These are phyloP conservation scores for Amaurobius ferox DNA, from an alignment of 2,888 invertebrate genomes.

Conservation along the genomic window DNA sequence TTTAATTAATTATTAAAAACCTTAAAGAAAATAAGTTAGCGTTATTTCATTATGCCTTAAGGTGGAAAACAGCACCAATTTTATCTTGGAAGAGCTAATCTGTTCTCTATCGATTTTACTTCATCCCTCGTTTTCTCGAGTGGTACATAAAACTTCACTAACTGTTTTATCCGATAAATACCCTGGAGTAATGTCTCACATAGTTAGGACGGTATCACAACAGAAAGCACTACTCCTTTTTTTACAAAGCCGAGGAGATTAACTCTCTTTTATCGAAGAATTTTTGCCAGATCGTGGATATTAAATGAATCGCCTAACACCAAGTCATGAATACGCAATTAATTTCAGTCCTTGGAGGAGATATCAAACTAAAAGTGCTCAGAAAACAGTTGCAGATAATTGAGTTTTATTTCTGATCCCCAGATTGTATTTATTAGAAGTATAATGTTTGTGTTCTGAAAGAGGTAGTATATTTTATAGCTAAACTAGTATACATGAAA, in stretches of 20 bases:
- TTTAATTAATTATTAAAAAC: no score
- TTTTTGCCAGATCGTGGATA: not conserved
- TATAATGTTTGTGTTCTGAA: no score
- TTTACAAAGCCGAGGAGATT: not conserved
- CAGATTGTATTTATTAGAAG: no score
- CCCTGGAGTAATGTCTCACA: not conserved
- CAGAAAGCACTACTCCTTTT: not conserved
- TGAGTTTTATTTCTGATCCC: no score
- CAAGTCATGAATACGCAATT: not conserved
- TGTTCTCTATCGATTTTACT: not conserved
- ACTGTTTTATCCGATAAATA: slow-evolving; percentile 14
- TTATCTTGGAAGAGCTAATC: not conserved
- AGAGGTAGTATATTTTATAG: no score
- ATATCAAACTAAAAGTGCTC: no score
- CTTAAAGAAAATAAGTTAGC: no score
- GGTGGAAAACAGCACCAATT: not conserved
- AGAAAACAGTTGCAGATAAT: no score
- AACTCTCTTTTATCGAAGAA: not conserved
- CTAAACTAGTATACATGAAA: no score
- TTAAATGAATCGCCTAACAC: not conserved
- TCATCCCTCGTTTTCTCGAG: not conserved
- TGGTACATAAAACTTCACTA: slow-evolving; percentile 3
- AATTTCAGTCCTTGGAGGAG: no score
- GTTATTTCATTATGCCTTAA: no score
- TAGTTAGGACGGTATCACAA: not conserved